These are phyloP conservation scores for Bombus consobrinus DNA, from an alignment of 1,140 invertebrate genomes.

Conservation along the genomic window DNA sequence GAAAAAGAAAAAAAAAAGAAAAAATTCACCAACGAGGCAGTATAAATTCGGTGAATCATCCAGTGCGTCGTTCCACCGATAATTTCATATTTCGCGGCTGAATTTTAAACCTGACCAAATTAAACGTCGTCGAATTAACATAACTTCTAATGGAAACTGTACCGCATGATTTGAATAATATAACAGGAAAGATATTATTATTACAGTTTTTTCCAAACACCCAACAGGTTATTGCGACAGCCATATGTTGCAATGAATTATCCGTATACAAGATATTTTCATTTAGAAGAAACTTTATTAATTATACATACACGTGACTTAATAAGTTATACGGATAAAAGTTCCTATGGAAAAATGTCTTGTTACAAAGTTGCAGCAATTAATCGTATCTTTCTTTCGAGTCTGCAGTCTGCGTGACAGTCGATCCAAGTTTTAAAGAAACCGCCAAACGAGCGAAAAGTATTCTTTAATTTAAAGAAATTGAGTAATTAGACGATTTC, in stretches of 20 bases:
- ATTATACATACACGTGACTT: neutral
- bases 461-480: too few species aligned
- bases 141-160: neutral
- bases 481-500: too few species aligned
- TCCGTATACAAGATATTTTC: neutral
- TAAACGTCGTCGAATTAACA: neutral
- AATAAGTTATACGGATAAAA: neutral
- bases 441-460: too few species aligned
- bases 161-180: neutral
- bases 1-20: too few species aligned
- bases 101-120: neutral
- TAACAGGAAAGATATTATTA: neutral
- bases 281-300: neutral
- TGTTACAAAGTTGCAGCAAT: too few species aligned
- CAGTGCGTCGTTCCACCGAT: neutral
- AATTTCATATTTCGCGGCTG: neutral
- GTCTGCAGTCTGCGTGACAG: neutral
- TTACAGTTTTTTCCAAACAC: neutral
- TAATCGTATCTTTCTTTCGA: neutral
- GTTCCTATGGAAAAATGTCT: neutral
- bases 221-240: neutral
- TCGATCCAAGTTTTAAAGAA: neutral
- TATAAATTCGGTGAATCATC: neutral
- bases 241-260: neutral
- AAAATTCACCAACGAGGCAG: neutral